Evolutionary conservation across 92 coral and sea anemone species (phyloP).

Genomic region (Parazoanthus darwini): DNA sequence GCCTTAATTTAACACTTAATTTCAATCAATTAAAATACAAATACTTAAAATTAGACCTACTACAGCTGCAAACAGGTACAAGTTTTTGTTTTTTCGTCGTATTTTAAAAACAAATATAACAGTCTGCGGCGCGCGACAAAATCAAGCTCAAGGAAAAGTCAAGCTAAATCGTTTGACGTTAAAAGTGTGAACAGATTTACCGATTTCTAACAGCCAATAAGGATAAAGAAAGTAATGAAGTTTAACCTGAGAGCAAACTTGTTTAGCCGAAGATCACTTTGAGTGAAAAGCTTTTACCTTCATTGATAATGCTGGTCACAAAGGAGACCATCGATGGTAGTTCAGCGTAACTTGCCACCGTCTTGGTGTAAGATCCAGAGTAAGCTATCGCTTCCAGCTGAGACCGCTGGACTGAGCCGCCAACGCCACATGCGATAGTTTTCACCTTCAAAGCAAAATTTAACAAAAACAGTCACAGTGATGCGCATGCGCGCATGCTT

Average conservation of each 20-base stretch:
- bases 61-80: not conserved
- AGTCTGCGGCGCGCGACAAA: too few relatives aligned
- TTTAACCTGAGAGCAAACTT: too few relatives aligned
- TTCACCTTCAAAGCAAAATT: slow-evolving; percentile 1
- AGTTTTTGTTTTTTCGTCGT: too few relatives aligned
- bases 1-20: not conserved
- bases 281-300: not conserved
- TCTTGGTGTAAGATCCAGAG: slow-evolving; percentile 17
- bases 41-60: not conserved
- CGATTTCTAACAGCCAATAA: too few relatives aligned
- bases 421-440: slow-evolving; percentile 37
- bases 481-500: too few relatives aligned
- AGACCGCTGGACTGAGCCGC: slow-evolving; percentile 3
- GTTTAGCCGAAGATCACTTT: not conserved
- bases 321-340: slow-evolving; percentile 27
- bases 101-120: too few relatives aligned
- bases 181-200: too few relatives aligned
- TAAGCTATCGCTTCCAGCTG: slow-evolving; percentile 30
- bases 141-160: too few relatives aligned
- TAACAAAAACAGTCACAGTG: not conserved
- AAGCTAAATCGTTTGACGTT: too few relatives aligned
- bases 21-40: not conserved
- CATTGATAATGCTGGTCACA: slow-evolving; percentile 24
- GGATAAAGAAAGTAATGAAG: too few relatives aligned
- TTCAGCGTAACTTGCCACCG: slow-evolving; percentile 18